Percentiles rank a stretch among this genome's conserved stretches.
phyloP scores from a whole-genome alignment of 2,888 invertebrate species.

The Microctonus hyperodae region DNA sequence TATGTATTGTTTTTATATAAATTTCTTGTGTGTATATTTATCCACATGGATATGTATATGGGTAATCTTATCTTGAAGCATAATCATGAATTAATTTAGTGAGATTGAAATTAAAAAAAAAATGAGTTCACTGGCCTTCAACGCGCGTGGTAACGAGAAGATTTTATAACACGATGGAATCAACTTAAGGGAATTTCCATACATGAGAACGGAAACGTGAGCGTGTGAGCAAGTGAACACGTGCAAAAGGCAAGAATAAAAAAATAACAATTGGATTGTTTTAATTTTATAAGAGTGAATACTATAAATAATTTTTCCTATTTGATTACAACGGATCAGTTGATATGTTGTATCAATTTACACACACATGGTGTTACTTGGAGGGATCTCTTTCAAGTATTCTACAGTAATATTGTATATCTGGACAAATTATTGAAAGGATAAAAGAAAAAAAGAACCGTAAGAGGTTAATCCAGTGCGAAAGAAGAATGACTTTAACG shows the following conservation, averaged over 20 bases:
- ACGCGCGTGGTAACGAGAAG: neutral
- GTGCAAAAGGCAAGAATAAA: neutral
- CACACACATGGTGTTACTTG: neutral
- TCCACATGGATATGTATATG: neutral
- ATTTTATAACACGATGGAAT: constrained; percentile 11
- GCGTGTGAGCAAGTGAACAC: neutral
- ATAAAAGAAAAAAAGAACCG: constrained; percentile 39
- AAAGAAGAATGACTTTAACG: constrained; percentile 48
- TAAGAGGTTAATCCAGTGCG: constrained; percentile 51
- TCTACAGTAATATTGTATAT: too few species aligned
- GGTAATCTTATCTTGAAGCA: neutral
- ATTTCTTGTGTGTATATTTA: neutral
- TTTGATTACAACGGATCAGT: neutral
- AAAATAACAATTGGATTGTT: neutral
- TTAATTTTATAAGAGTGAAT: neutral
- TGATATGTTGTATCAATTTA: too few species aligned
- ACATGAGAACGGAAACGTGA: constrained; percentile 51
- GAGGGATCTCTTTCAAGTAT: too few species aligned
- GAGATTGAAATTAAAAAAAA: neutral
- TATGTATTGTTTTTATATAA: too few species aligned
- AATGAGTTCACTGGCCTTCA: constrained; percentile 30
- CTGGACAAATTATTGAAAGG: neutral
- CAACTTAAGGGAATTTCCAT: constrained; percentile 30
- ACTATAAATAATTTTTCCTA: neutral
- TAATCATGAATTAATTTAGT: constrained; percentile 13